A percentile compares a stretch with the other conserved stretches of the same genome.
phyloP scores from a whole-genome alignment of 2,113 vertebrate species.

The Polyodon spathula region DNA sequence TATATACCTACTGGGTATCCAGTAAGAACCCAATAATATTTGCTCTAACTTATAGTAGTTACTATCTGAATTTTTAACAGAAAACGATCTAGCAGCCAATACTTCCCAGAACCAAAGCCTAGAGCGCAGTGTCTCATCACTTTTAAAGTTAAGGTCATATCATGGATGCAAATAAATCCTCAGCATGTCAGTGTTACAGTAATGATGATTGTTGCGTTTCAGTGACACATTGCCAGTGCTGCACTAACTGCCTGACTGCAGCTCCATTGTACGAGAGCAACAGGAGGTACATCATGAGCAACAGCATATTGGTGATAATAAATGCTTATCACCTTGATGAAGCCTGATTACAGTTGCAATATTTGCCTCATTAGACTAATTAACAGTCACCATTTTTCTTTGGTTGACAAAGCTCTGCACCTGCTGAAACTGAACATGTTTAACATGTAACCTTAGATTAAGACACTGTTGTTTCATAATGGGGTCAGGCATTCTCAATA shows the following conservation, averaged over 20 bases:
- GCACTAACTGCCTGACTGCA: conserved; percentile 63
- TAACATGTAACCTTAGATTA: conserved; percentile 13
- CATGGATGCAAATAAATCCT: conserved; percentile 50
- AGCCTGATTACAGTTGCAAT: conserved; percentile 69
- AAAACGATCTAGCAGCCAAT: too few relatives aligned
- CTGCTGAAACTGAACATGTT: conserved; percentile 26
- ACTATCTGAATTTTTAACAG: too few relatives aligned
- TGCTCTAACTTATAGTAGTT: too few relatives aligned
- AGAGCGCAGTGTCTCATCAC: conserved; percentile 35
- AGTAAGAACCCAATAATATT: too few relatives aligned
- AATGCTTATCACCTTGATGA: conserved; percentile 75
- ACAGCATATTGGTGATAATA: conserved; percentile 62
- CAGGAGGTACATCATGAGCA: too few relatives aligned
- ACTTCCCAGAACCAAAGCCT: too few relatives aligned
- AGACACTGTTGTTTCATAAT: not conserved
- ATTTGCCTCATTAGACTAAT: conserved; percentile 72
- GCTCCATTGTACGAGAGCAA: conserved; percentile 53
- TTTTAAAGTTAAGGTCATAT: conserved; percentile 52
- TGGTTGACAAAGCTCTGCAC: conserved; percentile 49
- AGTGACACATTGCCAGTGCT: conserved; percentile 52
- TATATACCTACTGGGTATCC: too few relatives aligned
- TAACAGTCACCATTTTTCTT: conserved; percentile 56
- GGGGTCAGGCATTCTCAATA: not conserved
- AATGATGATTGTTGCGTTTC: conserved; percentile 46
- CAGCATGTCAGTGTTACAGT: conserved; percentile 32